Base-by-base conservation (phyloP, 1,140 invertebrate species). In the Heliconius nattereri region DNA sequence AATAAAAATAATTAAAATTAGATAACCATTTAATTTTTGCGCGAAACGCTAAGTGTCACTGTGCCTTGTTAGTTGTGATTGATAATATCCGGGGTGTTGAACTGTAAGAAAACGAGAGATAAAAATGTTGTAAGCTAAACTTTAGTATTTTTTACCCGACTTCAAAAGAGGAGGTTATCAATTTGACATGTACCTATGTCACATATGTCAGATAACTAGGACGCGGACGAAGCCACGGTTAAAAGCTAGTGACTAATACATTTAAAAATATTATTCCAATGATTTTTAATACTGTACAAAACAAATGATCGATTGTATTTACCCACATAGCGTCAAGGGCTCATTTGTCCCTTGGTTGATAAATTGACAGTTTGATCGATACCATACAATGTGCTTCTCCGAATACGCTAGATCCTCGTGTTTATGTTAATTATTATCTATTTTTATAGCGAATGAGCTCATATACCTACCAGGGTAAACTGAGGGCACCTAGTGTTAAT, bases 1-100 rank as follows among this genome's bases (percentile, higher is more conserved):
- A 60, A 60, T 60, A 23, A 60, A n/a, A 60, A 60, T n/a, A 75
- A 75, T 75, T 75, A 75, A 40, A 54, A 32, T 23, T 35, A 37
- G 32, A 75, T 70, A 45, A n/a, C 35, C n/a, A 76, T 74, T 54
- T 76, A 73, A 70, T 70, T 73, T 70, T 79, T 74, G 29, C 57
- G 73, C 32, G 73, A 79, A 79, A 75, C 40, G 26, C n/a, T 54
- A 73, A 29, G 32, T 60, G 81, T 76, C 78, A 45, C 40, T 45
- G 16, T 45, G 66, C 37, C 20, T 54, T 45, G 32, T 35, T 6
- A 35, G 32, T 32, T 32, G 26, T 82, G 81, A 82, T 72, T 76
- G 78, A 82, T 79, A 29, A 32, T 75, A 49, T 82, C 81, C 81
- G 81, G 81, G 57, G 75, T 72, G 70, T 35, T 81, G 81, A 75